A percentile compares a stretch with the other conserved stretches of the same genome.
These are phyloP conservation scores for Dipus sagitta DNA, from an alignment of 2,797 vertebrate genomes.

Conservation along the genomic window DNA sequence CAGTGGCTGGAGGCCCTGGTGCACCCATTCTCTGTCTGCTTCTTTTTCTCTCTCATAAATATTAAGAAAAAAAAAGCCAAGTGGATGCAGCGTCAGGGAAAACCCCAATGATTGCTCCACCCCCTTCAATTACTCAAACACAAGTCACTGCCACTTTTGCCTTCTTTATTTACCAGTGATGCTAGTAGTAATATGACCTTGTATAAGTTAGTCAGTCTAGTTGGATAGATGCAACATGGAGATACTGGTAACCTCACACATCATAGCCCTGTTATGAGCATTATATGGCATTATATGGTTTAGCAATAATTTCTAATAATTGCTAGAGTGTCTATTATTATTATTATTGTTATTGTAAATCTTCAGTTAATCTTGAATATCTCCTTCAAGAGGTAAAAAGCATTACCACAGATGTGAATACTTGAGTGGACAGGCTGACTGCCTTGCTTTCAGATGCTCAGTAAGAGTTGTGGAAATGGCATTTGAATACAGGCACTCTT, in stretches of 20 bases:
- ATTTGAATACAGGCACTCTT: neutral
- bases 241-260: neutral
- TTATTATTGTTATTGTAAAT: neutral
- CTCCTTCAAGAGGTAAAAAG: neutral
- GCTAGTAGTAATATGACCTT: neutral
- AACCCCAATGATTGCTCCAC: neutral
- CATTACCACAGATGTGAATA: neutral
- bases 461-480: neutral
- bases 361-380: slow-evolving; percentile 24
- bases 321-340: neutral
- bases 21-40: no score
- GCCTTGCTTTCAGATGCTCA: neutral
- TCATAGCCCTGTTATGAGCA: slow-evolving; percentile 22
- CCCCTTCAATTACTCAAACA: neutral
- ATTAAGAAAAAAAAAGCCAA: no score
- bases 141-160: neutral
- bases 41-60: no score
- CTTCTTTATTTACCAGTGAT: neutral
- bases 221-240: neutral
- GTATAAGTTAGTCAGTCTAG: neutral
- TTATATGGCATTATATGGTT: neutral
- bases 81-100: neutral
- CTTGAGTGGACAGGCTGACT: neutral
- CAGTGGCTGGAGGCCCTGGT: no score
- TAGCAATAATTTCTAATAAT: neutral